Base-by-base conservation (phyloP, 2,113 vertebrate species). In the Scolopax mira region DNA sequence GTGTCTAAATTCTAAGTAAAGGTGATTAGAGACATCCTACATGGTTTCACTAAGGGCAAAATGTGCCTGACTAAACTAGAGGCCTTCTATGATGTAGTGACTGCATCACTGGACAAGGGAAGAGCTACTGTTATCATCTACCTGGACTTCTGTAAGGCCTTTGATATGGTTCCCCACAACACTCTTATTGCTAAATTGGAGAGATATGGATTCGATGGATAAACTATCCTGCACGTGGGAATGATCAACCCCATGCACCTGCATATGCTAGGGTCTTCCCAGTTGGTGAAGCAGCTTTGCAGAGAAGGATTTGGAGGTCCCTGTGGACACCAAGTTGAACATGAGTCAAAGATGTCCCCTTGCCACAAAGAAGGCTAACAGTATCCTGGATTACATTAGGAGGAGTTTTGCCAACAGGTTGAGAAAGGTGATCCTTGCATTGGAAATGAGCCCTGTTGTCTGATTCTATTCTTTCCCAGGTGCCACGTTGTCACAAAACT, bases 141-240 rank as follows among this genome's bases (percentile, higher is more conserved):
- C 21, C 14, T 35, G 11, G 18, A 44, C 12, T 71, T 51, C 12
- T 4, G 1, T 9, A 58, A 44, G 18, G 15, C 28, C 41, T 65
- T 54, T 49, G 22, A 14, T 48, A 30, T 1, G 2, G 11, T 9
- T 3, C 7, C 4, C 13, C 6, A 8, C 41, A 62, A 27, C 3
- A 7, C 41, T 73, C 15, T 51, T 44, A 6, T 69, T 69, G 65
- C 17, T 60, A 33, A 82, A 41, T 28, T 49, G 11, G 7, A 60
- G 52, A 33, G 3, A 41, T 52, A 64, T 12, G 13, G 2, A 9
- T 78, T 72, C 81, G 28, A 37, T 30, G 14, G 21, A 35, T 21
- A 35, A 31, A 42, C 51, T 33, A 27, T 44, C 24, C 41, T 54
- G 48, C 39, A 62, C 15, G 39, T n/a, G 28, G 12, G 58, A 46